Evolutionary conservation across 53 echinoderm and acorn worm genomes (phyloP).

Genomic region (Astropecten irregularis): DNA sequence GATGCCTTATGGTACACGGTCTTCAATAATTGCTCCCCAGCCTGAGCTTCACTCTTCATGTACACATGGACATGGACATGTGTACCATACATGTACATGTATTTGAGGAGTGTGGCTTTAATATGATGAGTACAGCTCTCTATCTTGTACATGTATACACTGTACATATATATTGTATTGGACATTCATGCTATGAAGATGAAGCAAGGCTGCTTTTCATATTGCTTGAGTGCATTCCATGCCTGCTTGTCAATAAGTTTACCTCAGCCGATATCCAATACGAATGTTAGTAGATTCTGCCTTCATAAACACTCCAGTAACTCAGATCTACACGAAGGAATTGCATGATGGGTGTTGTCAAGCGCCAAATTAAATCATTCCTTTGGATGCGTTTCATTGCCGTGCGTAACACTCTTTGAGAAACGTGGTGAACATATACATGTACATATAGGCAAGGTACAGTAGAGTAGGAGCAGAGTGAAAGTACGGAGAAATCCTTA

Average conservation of each 20-base stretch:
- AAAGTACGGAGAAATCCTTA: slow-evolving; percentile 18
- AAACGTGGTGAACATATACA: too few relatives aligned
- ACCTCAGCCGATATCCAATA: slow-evolving; percentile 1
- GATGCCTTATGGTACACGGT: too few relatives aligned
- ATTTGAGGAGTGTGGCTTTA: too few relatives aligned
- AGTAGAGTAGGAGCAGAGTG: background rate
- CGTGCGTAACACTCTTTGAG: slow-evolving; percentile 22
- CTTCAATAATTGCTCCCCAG: too few relatives aligned
- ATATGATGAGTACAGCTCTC: too few relatives aligned
- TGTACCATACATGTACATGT: too few relatives aligned
- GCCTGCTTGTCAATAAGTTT: slow-evolving; percentile 28
- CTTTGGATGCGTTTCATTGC: slow-evolving; percentile 31
- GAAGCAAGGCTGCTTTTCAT: background rate
- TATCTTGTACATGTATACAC: background rate
- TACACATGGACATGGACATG: too few relatives aligned
- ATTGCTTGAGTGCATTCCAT: background rate
- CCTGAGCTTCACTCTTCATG: too few relatives aligned
- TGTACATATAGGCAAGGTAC: too few relatives aligned
- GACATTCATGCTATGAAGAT: background rate
- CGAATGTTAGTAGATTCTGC: slow-evolving; percentile 40
- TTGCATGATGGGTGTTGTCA: slow-evolving; percentile 43
- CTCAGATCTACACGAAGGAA: slow-evolving; percentile 22
- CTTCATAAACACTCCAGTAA: slow-evolving; percentile 45
- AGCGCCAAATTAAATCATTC: slow-evolving; percentile 52
- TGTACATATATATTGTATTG: background rate